Percentiles rank a stretch among this genome's conserved stretches.
phyloP scores from a whole-genome alignment of 1,140 invertebrate genomes.

The Drosophila repleta region DNA sequence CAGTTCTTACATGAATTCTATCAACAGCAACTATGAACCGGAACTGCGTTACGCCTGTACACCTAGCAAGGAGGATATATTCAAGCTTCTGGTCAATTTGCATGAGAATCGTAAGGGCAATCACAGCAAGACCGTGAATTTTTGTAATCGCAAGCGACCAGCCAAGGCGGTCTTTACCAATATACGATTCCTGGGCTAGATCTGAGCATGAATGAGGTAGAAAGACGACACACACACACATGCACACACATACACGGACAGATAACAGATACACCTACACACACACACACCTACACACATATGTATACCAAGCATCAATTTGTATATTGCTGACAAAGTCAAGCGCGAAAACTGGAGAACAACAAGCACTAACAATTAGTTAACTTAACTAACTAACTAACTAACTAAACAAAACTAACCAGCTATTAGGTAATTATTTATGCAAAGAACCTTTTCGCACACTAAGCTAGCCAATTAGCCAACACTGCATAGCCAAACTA shows the following conservation, averaged over 20 bases:
- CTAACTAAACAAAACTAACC: conserved; percentile 29
- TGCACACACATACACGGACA: conserved; percentile 22
- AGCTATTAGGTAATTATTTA: conserved; percentile 7
- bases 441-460: conserved; percentile 17
- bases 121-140: conserved; percentile 85
- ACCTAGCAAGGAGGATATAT: conserved; percentile 86
- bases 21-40: conserved; percentile 85
- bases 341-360: conserved; percentile 63
- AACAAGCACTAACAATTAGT: conserved; percentile 71
- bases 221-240: not conserved
- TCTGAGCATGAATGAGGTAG: not conserved
- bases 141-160: conserved; percentile 87
- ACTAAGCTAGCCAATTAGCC: conserved; percentile 27
- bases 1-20: conserved; percentile 83
- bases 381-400: conserved; percentile 47
- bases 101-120: conserved; percentile 86
- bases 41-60: conserved; percentile 86
- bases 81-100: conserved; percentile 86
- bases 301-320: conserved; percentile 79
- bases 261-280: conserved; percentile 11
- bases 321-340: conserved; percentile 77
- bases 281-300: conserved; percentile 47
- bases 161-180: conserved; percentile 86
- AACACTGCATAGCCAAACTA: conserved; percentile 2
- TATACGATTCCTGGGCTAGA: conserved; percentile 86